Conservation (phyloP, 2,888 invertebrate genomes). For the Sycophila texana region DNA sequence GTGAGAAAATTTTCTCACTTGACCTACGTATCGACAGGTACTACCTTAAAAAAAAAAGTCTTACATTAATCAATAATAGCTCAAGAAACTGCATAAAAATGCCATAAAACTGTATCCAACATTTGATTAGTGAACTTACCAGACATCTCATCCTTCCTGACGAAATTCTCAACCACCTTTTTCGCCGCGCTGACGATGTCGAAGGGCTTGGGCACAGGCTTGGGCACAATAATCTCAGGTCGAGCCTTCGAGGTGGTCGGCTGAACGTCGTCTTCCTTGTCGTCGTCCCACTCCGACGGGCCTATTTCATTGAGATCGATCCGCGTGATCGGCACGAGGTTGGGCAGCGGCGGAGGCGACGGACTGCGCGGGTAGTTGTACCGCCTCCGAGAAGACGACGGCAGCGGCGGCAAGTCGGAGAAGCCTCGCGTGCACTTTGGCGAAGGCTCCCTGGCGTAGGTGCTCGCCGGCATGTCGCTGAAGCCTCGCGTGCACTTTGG, state of each 20-base stretch:
- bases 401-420: neutral
- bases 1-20: too few species aligned
- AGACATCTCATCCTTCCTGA: slow-evolving; percentile 37
- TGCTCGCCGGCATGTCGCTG: neutral
- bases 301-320: slow-evolving; percentile 35
- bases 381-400: neutral
- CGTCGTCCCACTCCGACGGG: slow-evolving; percentile 52
- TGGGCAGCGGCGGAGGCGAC: slow-evolving; percentile 17
- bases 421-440: neutral
- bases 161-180: slow-evolving; percentile 14
- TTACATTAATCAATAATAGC: too few species aligned
- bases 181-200: slow-evolving; percentile 31
- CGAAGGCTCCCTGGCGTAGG: neutral
- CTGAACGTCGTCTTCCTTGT: slow-evolving; percentile 24
- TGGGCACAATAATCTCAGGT: slow-evolving; percentile 41
- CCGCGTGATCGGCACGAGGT: slow-evolving; percentile 37
- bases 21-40: too few species aligned
- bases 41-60: too few species aligned
- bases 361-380: slow-evolving; percentile 6
- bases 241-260: neutral
- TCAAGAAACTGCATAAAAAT: too few species aligned
- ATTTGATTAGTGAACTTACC: slow-evolving; percentile 15
- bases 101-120: too few species aligned
- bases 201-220: slow-evolving; percentile 4
- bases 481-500: neutral